Conservation (phyloP, 2,113 vertebrate species). For the Tragulus kanchil region DNA sequence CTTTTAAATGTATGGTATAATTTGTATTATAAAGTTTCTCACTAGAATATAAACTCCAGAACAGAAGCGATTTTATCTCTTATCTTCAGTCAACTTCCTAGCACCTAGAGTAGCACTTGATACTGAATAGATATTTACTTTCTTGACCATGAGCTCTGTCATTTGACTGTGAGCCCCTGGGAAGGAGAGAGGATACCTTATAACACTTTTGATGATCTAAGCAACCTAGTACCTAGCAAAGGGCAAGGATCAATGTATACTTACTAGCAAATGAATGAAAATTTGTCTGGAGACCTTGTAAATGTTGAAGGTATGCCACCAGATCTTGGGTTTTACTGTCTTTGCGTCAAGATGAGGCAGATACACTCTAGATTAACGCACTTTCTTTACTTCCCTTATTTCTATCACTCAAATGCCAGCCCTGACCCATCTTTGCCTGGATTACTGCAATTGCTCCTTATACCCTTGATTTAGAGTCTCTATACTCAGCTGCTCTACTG, state of each 20-base stretch:
- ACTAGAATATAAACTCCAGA: not conserved
- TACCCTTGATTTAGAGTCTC: not conserved
- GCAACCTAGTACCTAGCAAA: not conserved
- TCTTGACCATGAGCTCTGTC: not conserved
- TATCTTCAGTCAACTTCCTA: not conserved
- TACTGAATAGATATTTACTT: not conserved
- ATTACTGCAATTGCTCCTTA: not conserved
- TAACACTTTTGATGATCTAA: not conserved
- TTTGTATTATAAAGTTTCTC: not conserved
- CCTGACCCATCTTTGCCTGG: not conserved
- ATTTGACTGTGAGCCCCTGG: not conserved
- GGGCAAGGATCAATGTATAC: not conserved
- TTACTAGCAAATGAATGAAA: not conserved
- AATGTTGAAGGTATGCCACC: not conserved
- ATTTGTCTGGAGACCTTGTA: not conserved
- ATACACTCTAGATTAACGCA: too few relatives aligned
- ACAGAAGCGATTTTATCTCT: not conserved
- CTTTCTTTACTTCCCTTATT: too few relatives aligned
- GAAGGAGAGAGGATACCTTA: not conserved
- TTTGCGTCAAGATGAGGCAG: not conserved
- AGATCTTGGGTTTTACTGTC: not conserved
- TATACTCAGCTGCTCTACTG: not conserved
- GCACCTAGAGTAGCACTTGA: not conserved
- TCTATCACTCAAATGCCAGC: not conserved
- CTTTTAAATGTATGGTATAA: not conserved